Base-by-base conservation (phyloP, 2,888 invertebrate species). In the Drosophila mayaguana region DNA sequence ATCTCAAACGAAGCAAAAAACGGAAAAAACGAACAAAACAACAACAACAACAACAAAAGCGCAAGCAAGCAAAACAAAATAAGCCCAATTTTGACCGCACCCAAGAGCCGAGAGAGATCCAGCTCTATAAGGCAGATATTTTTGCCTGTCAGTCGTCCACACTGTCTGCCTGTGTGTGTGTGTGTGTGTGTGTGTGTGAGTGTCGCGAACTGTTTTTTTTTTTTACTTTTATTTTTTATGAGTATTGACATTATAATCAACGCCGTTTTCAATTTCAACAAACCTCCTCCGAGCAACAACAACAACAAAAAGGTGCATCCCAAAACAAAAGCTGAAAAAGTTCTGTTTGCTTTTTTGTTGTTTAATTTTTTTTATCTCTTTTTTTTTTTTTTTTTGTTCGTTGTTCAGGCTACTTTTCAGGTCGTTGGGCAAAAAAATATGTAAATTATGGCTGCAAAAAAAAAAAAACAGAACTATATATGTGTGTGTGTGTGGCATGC, bases 221-320 rank as follows among this genome's bases (percentile, higher is more conserved):
- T 86, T 28, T 28, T 28, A 28, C 8, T 28, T 28, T 9, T 28
- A 28, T 64, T 70, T 83, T 84, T 82, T 86, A 89, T 81, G 81
- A 83, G 77, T 83, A 87, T 88, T 87, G 86, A 87, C 90, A 89
- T 89, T 88, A 87, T 87, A 87, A 87, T 87, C 90, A 87, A 89
- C 84, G 87, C 88, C 86, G 88, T 89, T 88, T 89, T 89, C 85
- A 87, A 89, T 85, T 85, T 85, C 89, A 80, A 63, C 75, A 67
- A 81, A 70, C 69, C 71, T 56, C 66, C 56, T 38, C 34, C 43
- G 11, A 14, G 12, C 11, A 48, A 63, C 32, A 77, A 82, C 80
- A 71, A 75, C 16, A 46, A 46, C 25, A 86, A 80, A 83, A 86
- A 72, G 79, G 72, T 77, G 84, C 84, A 83, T 83, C 79, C 55